Evolutionary conservation across 1,140 invertebrate genomes (phyloP), one percentile per base, ranked within the genome.

Genomic region (Harpegnathos saltator): DNA sequence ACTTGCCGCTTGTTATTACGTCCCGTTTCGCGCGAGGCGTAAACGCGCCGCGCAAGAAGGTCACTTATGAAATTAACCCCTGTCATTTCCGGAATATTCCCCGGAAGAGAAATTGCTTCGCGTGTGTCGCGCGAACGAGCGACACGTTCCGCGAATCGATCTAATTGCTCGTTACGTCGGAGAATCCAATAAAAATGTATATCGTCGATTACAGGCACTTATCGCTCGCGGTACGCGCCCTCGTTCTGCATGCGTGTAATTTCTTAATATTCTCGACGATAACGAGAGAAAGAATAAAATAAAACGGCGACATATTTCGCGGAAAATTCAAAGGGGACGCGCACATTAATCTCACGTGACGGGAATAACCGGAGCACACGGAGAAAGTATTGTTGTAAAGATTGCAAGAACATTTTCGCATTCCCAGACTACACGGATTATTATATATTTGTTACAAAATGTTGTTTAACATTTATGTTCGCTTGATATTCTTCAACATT

Each of bases 101-200:
- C 22, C n/a, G 44, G 75, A 56, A 80, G 58, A 69, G 75, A 71
- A 80, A 71, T 80, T 69, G 75, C 65, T 69, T 80, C 33, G 75
- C 75, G 48, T 58, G 48, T 58, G 65, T 80, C 63, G 58, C 38
- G 58, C 38, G 9, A 80, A 58, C 33, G 9, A 80, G 48, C 33
- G 65, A 71, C 52, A 59, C 29, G 52, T 80, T 80, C 50, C 52
- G 50, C 65, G 69, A 78, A 69, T 58, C 52, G 63, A 78, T 78
- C 52, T 68, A 78, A 78, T 78, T 54, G 75, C 50, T 58, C 19
- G 50, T 54, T 56, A 44, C 52, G 63, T 78, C 48, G 58, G 63
- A 58, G 63, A 58, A 44, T 26, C 29, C 50, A 69, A 68, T 56
- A 58, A 63, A 75, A 63, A 63, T 65, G 44, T 62, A 74, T 74